Conservation (phyloP, 2,113 vertebrate genomes). For the Crypturellus undulatus region DNA sequence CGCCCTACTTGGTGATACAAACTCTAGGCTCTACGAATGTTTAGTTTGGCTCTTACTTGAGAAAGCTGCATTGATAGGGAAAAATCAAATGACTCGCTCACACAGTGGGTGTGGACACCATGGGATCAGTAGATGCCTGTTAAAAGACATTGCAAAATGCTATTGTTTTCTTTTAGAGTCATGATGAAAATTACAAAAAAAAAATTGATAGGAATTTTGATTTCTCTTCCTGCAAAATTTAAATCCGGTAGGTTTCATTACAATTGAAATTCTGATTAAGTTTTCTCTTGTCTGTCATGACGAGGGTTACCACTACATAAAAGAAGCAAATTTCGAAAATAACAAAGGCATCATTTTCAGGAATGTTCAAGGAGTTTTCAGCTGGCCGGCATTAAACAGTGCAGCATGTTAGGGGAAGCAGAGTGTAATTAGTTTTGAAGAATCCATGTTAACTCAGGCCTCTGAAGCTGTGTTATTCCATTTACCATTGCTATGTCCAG, state of each 20-base stretch:
- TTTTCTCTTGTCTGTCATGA: neutral
- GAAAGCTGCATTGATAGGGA: neutral
- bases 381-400: neutral
- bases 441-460: neutral
- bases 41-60: neutral
- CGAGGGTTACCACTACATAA: fast-evolving
- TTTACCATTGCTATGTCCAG: fast-evolving
- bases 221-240: neutral
- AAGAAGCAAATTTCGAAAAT: neutral
- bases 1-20: neutral
- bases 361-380: fast-evolving
- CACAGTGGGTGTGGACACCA: neutral
- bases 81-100: neutral
- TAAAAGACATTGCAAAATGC: constrained; percentile 25
- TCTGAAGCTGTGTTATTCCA: neutral
- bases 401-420: neutral
- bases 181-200: neutral
- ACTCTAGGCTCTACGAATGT: neutral
- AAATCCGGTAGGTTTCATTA: neutral
- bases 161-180: neutral
- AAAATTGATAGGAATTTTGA: neutral
- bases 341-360: neutral
- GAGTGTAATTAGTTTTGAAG: neutral
- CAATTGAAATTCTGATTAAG: neutral
- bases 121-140: neutral